Base-by-base conservation (phyloP, 2,888 invertebrate species). In the Colletes collaris region DNA sequence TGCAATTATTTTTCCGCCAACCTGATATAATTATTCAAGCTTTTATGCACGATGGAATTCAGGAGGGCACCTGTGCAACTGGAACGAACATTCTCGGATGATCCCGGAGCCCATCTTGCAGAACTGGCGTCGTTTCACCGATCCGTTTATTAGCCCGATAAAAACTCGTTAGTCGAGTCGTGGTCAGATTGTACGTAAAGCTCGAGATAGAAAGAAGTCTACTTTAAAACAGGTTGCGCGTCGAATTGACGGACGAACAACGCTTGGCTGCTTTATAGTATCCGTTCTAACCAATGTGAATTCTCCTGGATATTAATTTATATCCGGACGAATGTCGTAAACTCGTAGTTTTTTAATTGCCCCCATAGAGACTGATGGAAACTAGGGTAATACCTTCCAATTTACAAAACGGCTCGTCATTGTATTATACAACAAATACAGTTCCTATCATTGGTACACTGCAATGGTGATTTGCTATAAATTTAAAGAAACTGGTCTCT, bases 101-200 rank as follows among this genome's bases (percentile, higher is more conserved):
- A 46, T 35, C 55, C 44, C 44, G 56, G 73, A 44, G 53, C 59
- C 53, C 58, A 49, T 58, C 71, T 72, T 46, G 46, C 55, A 59
- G 67, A 55, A 66, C 80, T 56, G 64, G 69, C 80, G 40, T 58
- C 71, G 76, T 81, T 81, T 76, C 68, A 72, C 70, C 71, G 81
- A 72, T 81, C 72, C 56, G 81, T 52, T 81, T 76, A 81, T 81
- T 76, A 71, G 66, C 76, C 64, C 8, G 64, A 68, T 80, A 81
- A 81, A 81, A 81, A 81, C 81, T 81, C 72, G 81, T 81, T 76
- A 69, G 68, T 64, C 71, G 65, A 65, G 65, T 68, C 46, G 71
- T 44, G 49, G 67, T 49, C 50, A 55, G 64, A 27, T 44, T 27
- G 53, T 44, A 40, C 63, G 71, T 55, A 59, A 65, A 75, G 46